phyloP scores from a whole-genome alignment of 2,888 invertebrate species.

The Nomada flava region DNA sequence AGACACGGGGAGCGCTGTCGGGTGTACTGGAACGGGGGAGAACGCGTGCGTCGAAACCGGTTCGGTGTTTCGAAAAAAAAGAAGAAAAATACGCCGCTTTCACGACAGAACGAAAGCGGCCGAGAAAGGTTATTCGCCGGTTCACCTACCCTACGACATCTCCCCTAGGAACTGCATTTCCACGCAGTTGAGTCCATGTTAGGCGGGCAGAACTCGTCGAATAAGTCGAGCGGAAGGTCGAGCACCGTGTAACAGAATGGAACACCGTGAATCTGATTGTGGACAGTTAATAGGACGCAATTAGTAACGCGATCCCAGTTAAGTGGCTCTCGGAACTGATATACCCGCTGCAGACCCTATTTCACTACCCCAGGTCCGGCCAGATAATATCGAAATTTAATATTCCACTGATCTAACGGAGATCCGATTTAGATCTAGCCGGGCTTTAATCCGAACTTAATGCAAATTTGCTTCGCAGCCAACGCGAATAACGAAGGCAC shows the following conservation, averaged over 20 bases:
- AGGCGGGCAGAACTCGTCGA: not conserved
- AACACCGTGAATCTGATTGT: slow-evolving; percentile 46
- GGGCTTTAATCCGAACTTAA: slow-evolving; percentile 18
- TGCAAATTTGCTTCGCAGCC: slow-evolving; percentile 18
- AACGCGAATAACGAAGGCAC: slow-evolving; percentile 16
- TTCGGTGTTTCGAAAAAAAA: slow-evolving; percentile 9
- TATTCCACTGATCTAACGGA: slow-evolving; percentile 35
- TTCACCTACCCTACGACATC: not conserved
- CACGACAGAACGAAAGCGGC: slow-evolving; percentile 9
- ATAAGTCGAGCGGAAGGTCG: slow-evolving; percentile 29
- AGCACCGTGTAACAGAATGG: slow-evolving; percentile 39
- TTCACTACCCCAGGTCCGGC: not conserved
- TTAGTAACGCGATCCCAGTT: slow-evolving; percentile 47
- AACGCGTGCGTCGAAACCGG: slow-evolving; percentile 11
- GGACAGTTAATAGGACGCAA: slow-evolving; percentile 49
- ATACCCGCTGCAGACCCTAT: not conserved
- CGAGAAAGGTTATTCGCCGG: not conserved
- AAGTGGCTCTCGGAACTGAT: slow-evolving; percentile 37
- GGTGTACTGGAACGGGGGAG: slow-evolving; percentile 2
- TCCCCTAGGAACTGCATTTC: not conserved
- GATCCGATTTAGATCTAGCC: slow-evolving; percentile 24
- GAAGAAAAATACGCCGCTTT: not conserved
- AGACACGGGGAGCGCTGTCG: slow-evolving; percentile 9
- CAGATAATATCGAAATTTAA: slow-evolving; percentile 46
- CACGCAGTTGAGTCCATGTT: not conserved